These are phyloP conservation scores for Agelastica alni DNA, from an alignment of 2,888 invertebrate genomes.

Conservation along the genomic window DNA sequence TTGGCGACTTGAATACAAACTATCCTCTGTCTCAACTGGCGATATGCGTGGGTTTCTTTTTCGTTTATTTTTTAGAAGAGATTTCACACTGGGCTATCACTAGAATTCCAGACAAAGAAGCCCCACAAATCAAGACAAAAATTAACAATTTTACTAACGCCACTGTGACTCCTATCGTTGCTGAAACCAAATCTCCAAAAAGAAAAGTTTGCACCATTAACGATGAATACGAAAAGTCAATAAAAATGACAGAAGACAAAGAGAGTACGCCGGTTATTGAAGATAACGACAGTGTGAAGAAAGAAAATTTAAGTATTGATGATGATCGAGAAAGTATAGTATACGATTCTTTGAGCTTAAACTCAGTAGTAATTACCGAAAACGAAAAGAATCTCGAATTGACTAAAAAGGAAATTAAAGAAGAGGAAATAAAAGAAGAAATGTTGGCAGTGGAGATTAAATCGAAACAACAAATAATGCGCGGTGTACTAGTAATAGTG, in stretches of 20 bases:
- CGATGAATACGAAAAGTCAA: conserved; percentile 31
- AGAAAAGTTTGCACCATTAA: conserved; percentile 31
- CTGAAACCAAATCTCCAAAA: conserved; percentile 5
- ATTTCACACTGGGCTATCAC: conserved; percentile 54
- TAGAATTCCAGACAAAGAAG: conserved; percentile 41
- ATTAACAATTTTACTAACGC: conserved; percentile 25
- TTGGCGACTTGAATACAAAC: conserved; percentile 43
- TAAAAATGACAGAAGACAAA: conserved; percentile 20
- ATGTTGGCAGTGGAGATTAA: conserved; percentile 32
- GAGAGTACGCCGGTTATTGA: conserved; percentile 20
- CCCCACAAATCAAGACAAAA: conserved; percentile 24
- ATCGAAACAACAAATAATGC: conserved; percentile 51
- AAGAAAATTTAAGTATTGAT: conserved; percentile 26
- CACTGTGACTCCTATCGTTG: conserved; percentile 31
- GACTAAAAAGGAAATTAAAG: conserved; percentile 19
- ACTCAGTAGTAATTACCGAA: conserved; percentile 32
- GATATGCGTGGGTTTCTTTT: conserved; percentile 61
- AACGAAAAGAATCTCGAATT: conserved; percentile 16
- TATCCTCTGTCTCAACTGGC: conserved; percentile 60
- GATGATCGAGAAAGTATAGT: conserved; percentile 29
- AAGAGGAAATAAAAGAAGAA: conserved; percentile 24
- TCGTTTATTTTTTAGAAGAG: conserved; percentile 62
- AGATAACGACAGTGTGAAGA: conserved; percentile 15
- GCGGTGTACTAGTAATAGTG: conserved; percentile 56
- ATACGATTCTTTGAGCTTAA: conserved; percentile 34